Percentiles rank a stretch among this genome's conserved stretches.
phyloP scores from a whole-genome alignment of 2,888 invertebrate genomes.

The Rhagonycha lutea region DNA sequence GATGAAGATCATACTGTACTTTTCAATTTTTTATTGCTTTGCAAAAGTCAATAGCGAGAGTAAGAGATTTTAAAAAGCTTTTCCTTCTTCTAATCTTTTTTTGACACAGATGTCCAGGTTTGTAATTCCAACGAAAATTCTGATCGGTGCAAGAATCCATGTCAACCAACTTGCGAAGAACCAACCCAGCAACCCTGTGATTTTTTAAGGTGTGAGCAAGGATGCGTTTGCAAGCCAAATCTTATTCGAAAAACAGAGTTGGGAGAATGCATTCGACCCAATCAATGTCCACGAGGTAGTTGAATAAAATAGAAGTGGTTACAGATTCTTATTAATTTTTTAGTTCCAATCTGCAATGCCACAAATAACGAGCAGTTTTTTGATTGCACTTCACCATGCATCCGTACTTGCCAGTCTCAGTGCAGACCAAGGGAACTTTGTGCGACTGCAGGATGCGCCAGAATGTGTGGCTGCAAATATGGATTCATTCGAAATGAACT shows the following conservation, averaged over 20 bases:
- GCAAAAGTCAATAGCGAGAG: not conserved
- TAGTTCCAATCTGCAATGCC: not conserved
- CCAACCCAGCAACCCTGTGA: conserved; percentile 12
- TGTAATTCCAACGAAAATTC: conserved; percentile 1
- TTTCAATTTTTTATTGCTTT: not conserved
- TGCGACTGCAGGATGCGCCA: not conserved
- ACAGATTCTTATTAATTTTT: not conserved
- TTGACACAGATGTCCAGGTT: not conserved
- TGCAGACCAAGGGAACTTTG: not conserved
- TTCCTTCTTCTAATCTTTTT: not conserved
- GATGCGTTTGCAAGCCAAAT: conserved; percentile 29
- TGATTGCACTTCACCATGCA: not conserved
- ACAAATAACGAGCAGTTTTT: not conserved
- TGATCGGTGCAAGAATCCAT: conserved; percentile 12
- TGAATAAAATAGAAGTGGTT: not conserved
- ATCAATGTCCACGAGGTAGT: conserved; percentile 18
- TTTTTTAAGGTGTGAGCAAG: conserved; percentile 10
- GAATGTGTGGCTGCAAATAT: not conserved
- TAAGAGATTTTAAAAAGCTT: not conserved
- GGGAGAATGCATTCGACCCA: conserved; percentile 22
- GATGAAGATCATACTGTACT: not conserved
- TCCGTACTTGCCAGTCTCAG: not conserved
- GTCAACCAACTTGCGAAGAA: conserved; percentile 14
- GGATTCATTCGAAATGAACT: not conserved
- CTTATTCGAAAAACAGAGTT: conserved; percentile 15